Percentiles rank a stretch among this genome's conserved stretches.
These are phyloP conservation scores for Sphecodes monilicornis DNA, from an alignment of 2,888 invertebrate genomes.

Conservation along the genomic window DNA sequence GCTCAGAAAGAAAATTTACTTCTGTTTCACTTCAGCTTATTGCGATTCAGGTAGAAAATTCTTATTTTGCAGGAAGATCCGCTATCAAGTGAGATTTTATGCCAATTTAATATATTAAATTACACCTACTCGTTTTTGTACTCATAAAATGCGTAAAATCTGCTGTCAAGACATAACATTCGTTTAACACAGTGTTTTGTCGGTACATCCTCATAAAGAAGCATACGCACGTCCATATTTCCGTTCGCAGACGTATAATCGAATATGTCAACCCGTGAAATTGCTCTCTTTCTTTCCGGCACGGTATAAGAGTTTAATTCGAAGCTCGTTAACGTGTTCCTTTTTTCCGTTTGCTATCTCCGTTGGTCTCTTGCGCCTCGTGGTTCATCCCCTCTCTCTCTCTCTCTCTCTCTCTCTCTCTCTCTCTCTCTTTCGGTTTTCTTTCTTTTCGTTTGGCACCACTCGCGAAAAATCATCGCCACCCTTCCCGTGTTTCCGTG, in stretches of 20 bases:
- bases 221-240: not conserved
- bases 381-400: not conserved
- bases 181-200: not conserved
- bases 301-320: conserved; percentile 11
- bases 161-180: no score
- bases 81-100: no score
- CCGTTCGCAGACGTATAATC: not conserved
- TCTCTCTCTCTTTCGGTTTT: not conserved
- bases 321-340: conserved; percentile 20
- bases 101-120: no score
- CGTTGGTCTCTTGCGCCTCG: not conserved
- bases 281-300: not conserved
- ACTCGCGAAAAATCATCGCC: conserved; percentile 66
- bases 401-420: not conserved
- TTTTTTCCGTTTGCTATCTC: conserved; percentile 29
- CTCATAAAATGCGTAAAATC: no score
- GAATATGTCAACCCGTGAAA: not conserved
- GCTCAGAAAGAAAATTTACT: no score
- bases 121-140: no score
- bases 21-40: no score
- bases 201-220: not conserved
- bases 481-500: conserved; percentile 37
- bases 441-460: not conserved
- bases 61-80: no score
- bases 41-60: no score